Percentiles rank a stretch among this genome's conserved stretches.
Evolutionary conservation across 2,888 invertebrate genomes (phyloP).

Genomic region (Drosophila lutescens): DNA sequence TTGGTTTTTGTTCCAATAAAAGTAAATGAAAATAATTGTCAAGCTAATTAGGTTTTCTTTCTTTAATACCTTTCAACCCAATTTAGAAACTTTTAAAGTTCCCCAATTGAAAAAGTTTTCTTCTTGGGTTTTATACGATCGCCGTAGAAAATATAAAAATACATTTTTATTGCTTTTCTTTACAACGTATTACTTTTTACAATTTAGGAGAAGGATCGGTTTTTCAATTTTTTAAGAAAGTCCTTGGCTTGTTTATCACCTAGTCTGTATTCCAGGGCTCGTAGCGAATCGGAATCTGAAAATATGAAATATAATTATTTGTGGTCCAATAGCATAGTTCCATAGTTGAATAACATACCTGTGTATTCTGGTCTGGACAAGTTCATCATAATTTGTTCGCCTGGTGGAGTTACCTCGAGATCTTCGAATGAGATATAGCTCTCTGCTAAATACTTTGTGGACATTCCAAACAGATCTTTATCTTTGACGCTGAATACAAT

Average conservation of each 20-base stretch:
- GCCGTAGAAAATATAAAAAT: constrained; percentile 22
- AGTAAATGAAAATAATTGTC: constrained; percentile 6
- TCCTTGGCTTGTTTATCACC: constrained; percentile 95
- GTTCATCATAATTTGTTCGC: constrained; percentile 90
- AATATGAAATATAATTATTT: neutral
- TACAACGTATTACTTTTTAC: constrained; percentile 7
- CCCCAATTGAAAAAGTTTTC: neutral
- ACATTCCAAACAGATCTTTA: constrained; percentile 95
- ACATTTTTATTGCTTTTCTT: constrained; percentile 27
- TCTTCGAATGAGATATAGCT: constrained; percentile 93
- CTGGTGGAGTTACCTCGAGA: constrained; percentile 86
- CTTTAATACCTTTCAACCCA: neutral
- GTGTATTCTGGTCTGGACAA: constrained; percentile 89
- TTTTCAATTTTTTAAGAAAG: constrained; percentile 92
- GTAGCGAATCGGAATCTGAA: constrained; percentile 82
- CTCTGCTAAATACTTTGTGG: constrained; percentile 97
- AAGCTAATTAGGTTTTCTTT: neutral
- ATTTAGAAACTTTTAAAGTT: too few species aligned
- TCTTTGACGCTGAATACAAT: constrained; percentile 97
- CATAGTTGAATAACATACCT: constrained; percentile 84
- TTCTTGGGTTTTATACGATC: neutral
- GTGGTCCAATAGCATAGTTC: fast-evolving
- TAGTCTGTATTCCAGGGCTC: constrained; percentile 91
- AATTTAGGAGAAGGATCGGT: constrained; percentile 85
- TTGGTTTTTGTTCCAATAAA: constrained; percentile 41